Conservation (phyloP, 2,113 vertebrate species). For the Hypanus sabinus region DNA sequence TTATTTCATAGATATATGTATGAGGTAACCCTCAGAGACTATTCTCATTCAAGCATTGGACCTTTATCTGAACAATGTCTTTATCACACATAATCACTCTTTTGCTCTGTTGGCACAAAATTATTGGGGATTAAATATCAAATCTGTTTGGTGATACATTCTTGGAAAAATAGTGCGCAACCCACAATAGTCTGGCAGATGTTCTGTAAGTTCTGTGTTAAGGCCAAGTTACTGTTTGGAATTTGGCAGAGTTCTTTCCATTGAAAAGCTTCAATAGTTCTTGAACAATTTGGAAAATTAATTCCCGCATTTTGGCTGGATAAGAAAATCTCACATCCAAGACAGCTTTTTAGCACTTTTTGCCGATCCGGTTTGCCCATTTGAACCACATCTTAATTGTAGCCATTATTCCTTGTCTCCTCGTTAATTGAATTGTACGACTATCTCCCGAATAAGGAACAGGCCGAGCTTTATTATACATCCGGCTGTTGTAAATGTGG, state of each 20-base stretch:
- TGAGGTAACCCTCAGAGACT: background rate
- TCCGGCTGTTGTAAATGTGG: conserved; percentile 6
- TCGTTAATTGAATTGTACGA: conserved; percentile 6
- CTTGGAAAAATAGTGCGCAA: background rate
- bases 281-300: background rate
- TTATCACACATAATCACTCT: background rate
- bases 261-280: background rate
- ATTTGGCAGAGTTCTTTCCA: background rate
- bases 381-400: background rate
- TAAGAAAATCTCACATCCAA: background rate
- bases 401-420: background rate
- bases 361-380: background rate
- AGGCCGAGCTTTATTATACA: background rate
- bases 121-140: background rate
- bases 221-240: background rate
- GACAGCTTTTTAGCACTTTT: background rate
- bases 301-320: background rate
- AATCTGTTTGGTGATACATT: background rate
- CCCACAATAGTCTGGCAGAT: background rate
- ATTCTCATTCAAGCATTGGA: background rate
- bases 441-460: background rate
- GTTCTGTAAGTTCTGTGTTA: background rate
- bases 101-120: background rate
- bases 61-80: background rate
- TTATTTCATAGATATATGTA: background rate